phyloP scores from a whole-genome alignment of 2,888 invertebrate species.

The Muscina levida region DNA sequence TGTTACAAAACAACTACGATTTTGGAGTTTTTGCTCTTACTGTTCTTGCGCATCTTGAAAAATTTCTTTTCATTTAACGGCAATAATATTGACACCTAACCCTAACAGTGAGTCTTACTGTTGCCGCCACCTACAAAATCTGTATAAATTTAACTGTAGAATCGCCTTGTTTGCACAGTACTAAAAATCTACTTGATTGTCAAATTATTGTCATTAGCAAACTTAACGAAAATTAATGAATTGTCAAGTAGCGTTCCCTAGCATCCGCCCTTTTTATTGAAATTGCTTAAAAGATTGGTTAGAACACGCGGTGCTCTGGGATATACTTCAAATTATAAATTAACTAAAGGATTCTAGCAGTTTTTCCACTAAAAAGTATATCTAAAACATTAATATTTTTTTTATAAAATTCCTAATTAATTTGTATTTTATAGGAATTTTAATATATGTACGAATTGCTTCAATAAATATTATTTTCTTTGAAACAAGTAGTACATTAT shows the following conservation, averaged over 20 bases:
- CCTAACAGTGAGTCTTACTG: too few relatives aligned
- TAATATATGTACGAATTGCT: neutral
- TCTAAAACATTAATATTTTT: neutral
- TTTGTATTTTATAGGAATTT: slow-evolving; percentile 6
- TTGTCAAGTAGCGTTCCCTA: slow-evolving; percentile 1
- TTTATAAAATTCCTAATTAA: slow-evolving; percentile 3
- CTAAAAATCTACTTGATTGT: neutral
- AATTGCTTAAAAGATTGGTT: neutral
- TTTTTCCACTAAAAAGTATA: slow-evolving; percentile 1
- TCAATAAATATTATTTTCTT: neutral
- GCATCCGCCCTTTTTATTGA: neutral
- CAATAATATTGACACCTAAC: too few relatives aligned
- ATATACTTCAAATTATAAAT: neutral
- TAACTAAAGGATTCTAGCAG: neutral
- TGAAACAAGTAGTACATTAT: too few relatives aligned
- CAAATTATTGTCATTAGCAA: neutral
- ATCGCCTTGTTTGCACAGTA: too few relatives aligned
- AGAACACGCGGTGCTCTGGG: neutral
- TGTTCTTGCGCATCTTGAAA: too few relatives aligned
- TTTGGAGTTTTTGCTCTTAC: too few relatives aligned
- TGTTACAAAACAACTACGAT: too few relatives aligned
- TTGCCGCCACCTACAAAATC: too few relatives aligned
- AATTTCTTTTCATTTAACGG: too few relatives aligned
- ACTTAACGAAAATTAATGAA: neutral
- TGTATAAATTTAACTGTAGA: too few relatives aligned